These are phyloP conservation scores for Channallabes apus DNA, from an alignment of 2,797 vertebrate species.

Conservation along the genomic window DNA sequence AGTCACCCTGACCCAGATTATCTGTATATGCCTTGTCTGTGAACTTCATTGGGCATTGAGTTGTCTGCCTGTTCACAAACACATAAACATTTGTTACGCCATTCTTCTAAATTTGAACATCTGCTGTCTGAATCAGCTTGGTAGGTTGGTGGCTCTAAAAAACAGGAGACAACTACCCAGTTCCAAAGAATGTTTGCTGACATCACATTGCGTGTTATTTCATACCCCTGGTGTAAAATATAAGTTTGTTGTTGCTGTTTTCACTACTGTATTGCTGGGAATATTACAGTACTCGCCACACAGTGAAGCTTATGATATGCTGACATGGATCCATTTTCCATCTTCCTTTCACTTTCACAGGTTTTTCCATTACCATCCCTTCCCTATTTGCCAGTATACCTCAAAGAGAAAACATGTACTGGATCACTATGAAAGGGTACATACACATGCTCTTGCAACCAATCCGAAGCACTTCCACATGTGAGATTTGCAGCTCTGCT, in stretches of 20 bases:
- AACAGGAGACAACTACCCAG: not conserved
- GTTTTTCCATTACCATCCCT: not conserved
- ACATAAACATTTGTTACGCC: not conserved
- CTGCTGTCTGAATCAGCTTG: not conserved
- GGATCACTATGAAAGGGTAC: not conserved
- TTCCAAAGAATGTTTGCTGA: not conserved
- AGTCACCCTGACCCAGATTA: not conserved
- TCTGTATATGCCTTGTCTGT: not conserved
- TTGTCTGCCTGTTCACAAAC: not conserved
- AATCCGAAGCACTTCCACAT: not conserved
- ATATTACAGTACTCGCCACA: not conserved
- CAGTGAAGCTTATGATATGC: not conserved
- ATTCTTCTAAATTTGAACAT: slow-evolving; percentile 1
- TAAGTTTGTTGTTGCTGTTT: not conserved
- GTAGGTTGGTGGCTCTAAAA: not conserved
- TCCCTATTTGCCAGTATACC: not conserved
- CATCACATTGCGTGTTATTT: not conserved
- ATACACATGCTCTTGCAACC: not conserved
- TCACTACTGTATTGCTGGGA: not conserved
- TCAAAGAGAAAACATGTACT: not conserved
- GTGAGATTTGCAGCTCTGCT: not conserved
- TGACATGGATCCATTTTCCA: not conserved
- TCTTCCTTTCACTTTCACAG: not conserved
- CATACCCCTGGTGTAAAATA: not conserved
- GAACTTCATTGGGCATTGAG: not conserved